A percentile compares a stretch with the other conserved stretches of the same genome.
These are phyloP conservation scores for Xiphorhynchus elegans DNA, from an alignment of 2,113 vertebrate species.

Conservation along the genomic window DNA sequence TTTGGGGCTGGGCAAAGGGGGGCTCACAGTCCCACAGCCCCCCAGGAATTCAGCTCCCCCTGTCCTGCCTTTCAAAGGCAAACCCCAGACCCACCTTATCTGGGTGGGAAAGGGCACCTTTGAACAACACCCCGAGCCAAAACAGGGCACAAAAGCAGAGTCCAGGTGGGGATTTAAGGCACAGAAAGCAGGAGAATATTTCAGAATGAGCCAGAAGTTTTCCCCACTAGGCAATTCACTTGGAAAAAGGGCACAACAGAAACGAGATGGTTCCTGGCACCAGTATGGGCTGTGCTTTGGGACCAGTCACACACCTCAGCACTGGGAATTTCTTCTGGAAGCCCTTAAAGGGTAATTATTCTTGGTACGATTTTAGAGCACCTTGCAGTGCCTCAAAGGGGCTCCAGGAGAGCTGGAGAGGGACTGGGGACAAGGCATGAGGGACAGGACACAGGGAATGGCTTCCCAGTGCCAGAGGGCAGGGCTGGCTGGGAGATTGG, in stretches of 20 bases:
- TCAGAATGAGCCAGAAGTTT: neutral
- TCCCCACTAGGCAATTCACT: neutral
- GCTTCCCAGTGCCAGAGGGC: fast-evolving
- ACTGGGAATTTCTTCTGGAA: fast-evolving
- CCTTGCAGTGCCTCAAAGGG: fast-evolving
- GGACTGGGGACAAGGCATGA: fast-evolving
- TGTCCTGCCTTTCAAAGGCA: neutral
- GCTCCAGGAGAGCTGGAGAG: neutral
- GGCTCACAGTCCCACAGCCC: neutral
- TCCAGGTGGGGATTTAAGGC: neutral
- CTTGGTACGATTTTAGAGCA: neutral
- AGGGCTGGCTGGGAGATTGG: no score
- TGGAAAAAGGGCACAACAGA: neutral
- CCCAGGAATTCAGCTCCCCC: neutral
- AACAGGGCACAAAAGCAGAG: neutral
- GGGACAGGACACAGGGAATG: neutral
- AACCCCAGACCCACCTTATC: neutral
- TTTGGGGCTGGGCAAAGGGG: neutral
- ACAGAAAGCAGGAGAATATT: neutral
- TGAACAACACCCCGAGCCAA: neutral
- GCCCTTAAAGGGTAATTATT: neutral
- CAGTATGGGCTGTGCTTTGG: neutral
- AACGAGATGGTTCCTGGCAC: neutral
- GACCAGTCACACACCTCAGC: neutral
- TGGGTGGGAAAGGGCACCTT: neutral